Evolutionary conservation across 1,140 invertebrate genomes (phyloP).

Genomic region (Leptoteleia sp.): DNA sequence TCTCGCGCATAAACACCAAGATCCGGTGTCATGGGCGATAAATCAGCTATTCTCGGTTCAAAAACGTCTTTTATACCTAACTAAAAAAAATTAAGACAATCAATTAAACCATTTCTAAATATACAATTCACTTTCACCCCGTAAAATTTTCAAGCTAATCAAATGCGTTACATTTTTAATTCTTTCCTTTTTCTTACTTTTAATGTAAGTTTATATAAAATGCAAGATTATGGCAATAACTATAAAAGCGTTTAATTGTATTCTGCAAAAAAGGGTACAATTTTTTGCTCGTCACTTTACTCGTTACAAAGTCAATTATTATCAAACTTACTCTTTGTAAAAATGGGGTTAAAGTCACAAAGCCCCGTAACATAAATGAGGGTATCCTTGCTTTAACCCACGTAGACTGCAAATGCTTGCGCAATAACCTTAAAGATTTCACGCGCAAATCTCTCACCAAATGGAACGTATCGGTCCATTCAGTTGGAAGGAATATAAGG

Average conservation of each 20-base stretch:
- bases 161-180: no score
- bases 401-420: conserved; percentile 84
- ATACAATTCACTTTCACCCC: no score
- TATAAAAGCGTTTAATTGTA: conserved; percentile 12
- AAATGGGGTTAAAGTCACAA: conserved; percentile 88
- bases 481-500: conserved; percentile 79
- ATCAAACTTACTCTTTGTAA: conserved; percentile 86
- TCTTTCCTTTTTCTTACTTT: no score
- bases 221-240: neutral
- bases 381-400: conserved; percentile 88
- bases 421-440: conserved; percentile 84
- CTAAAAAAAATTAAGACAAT: conserved; percentile 82
- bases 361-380: conserved; percentile 88
- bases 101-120: no score
- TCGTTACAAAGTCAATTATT: conserved; percentile 13
- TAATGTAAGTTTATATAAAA: no score
- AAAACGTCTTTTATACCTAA: conserved; percentile 88
- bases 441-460: conserved; percentile 74
- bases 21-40: conserved; percentile 88
- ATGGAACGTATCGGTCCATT: conserved; percentile 75
- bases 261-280: conserved; percentile 11
- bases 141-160: no score
- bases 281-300: neutral
- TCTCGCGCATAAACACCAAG: conserved; percentile 88
- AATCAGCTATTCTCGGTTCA: conserved; percentile 87